Evolutionary conservation across 2,888 invertebrate species (phyloP), one percentile per base, ranked within the genome.

Genomic region (Silvanus unidentatus): DNA sequence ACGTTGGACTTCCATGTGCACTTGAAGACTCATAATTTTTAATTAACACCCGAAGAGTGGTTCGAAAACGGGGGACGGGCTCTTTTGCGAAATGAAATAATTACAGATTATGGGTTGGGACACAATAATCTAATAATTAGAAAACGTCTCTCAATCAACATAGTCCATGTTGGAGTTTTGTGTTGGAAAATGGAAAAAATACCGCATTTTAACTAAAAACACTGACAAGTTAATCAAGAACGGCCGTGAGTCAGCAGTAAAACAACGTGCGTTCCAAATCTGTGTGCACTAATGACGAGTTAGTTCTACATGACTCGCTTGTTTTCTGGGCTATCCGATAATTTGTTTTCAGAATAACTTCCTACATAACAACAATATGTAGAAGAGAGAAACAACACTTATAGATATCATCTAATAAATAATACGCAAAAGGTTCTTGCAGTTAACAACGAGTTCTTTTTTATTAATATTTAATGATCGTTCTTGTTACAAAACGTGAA

Each of bases 191-290:
- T 56, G 52, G 57, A 62, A 65, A 32, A 64, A 63, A 63, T 53
- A 59, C 64, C 64, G 64, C 64, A 59, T 66, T 67, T 66, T 55
- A 55, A 60, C 64, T 63, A 68, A 69, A 67, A 69, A 69, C 68
- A 67, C 68, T 70, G 69, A 70, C 69, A 69, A 69, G 70, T 70
- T 68, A 70, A 70, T 70, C 70, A 68, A 69, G 64, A 57, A 12
- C 52, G 51, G 45, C 48, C 52, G 56, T 68, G 68, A 68, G 52
- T 67, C 64, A 62, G 66, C 68, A 57, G 59, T 64, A 59, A 59
- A 61, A 56, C 63, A 68, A 68, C 63, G 66, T 67, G 67, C 69
- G 66, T 69, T 59, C 63, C 63, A 60, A 68, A 68, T 67, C 58
- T 52, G 54, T 67, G 58, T 52, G 54, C 55, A 51, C 63, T 69